These are phyloP conservation scores for Tenebrio molitor DNA, from an alignment of 1,140 invertebrate genomes.

Conservation along the genomic window DNA sequence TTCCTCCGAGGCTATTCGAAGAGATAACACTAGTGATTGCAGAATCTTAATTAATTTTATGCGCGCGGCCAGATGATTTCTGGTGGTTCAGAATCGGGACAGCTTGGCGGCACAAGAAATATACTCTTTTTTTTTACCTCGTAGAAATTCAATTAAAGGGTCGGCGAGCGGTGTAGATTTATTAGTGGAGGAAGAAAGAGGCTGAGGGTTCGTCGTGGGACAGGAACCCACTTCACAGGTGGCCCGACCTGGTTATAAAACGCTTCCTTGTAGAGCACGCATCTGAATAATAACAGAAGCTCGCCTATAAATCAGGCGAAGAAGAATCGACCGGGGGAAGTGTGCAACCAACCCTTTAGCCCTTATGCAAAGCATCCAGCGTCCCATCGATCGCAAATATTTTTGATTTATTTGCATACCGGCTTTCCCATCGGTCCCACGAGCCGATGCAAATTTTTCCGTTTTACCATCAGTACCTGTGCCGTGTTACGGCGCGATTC, in stretches of 20 bases:
- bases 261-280: slow-evolving; percentile 34
- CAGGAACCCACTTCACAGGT: slow-evolving; percentile 42
- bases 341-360: slow-evolving; percentile 34
- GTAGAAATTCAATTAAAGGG: slow-evolving; percentile 3
- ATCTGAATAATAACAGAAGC: slow-evolving; percentile 43
- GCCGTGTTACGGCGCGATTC: slow-evolving; percentile 13
- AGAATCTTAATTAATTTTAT: too few relatives aligned
- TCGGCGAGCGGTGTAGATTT: not conserved
- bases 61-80: too few relatives aligned
- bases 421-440: slow-evolving; percentile 1
- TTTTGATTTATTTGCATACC: slow-evolving; percentile 31
- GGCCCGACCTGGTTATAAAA: slow-evolving; percentile 42
- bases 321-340: slow-evolving; percentile 23
- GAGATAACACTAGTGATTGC: too few relatives aligned
- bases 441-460: slow-evolving; percentile 18
- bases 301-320: slow-evolving; percentile 31
- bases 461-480: not conserved
- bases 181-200: slow-evolving; percentile 1
- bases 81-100: too few relatives aligned
- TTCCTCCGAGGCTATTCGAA: too few relatives aligned
- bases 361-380: slow-evolving; percentile 20
- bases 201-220: slow-evolving; percentile 16
- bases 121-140: not conserved
- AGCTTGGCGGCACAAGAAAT: not conserved
- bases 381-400: not conserved